A percentile compares a stretch with the other conserved stretches of the same genome.
Evolutionary conservation across 2,888 invertebrate species (phyloP).

Genomic region (Trissolcus japonicus): DNA sequence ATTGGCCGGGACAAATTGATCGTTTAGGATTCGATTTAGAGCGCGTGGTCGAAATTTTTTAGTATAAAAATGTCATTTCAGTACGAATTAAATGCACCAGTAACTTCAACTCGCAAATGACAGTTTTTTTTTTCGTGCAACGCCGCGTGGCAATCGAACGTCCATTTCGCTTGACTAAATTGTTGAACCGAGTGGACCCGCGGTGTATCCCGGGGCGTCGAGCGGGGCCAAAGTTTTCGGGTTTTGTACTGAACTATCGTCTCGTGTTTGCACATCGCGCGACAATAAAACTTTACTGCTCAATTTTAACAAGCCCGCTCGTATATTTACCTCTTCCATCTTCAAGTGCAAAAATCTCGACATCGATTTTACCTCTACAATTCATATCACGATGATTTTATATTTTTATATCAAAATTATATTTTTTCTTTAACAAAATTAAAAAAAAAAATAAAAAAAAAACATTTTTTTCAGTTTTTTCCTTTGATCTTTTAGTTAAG

Average conservation of each 20-base stretch:
- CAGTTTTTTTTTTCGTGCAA: constrained; percentile 9
- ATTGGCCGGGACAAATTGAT: constrained; percentile 6
- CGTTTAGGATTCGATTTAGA: neutral
- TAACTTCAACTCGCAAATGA: constrained; percentile 23
- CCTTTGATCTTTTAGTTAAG: too few species aligned
- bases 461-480: too few species aligned
- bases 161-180: constrained; percentile 25
- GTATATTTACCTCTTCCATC: neutral
- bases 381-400: too few species aligned
- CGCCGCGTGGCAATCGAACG: constrained; percentile 14
- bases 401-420: too few species aligned
- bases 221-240: constrained; percentile 43
- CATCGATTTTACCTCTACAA: too few species aligned
- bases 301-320: constrained; percentile 4
- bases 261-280: constrained; percentile 28
- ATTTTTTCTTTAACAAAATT: too few species aligned
- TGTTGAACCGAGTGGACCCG: constrained; percentile 33
- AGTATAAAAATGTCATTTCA: constrained; percentile 16
- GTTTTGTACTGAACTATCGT: constrained; percentile 44
- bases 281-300: constrained; percentile 56
- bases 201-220: constrained; percentile 6
- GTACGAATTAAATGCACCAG: constrained; percentile 27
- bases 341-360: too few species aligned
- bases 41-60: constrained; percentile 13
- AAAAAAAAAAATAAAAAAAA: too few species aligned